Percentiles rank a stretch among this genome's conserved stretches.
These are phyloP conservation scores for Xylocampa areola DNA, from an alignment of 2,888 invertebrate genomes.

Conservation along the genomic window DNA sequence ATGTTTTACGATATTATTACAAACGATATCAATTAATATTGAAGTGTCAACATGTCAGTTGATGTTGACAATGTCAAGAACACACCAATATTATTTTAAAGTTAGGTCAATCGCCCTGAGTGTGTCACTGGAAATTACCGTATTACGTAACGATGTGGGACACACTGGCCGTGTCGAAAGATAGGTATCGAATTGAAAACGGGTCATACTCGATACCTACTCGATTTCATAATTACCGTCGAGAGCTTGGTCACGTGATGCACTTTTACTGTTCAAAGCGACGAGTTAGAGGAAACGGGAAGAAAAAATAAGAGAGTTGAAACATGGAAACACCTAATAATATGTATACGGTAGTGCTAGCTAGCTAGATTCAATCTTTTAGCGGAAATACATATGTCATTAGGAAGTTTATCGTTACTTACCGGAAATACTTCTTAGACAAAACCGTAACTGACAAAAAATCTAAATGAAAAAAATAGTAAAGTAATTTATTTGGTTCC, in stretches of 20 bases:
- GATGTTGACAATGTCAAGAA: slow-evolving; percentile 29
- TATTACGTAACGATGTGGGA: slow-evolving; percentile 15
- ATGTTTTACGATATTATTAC: slow-evolving; percentile 21
- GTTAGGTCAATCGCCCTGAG: not conserved
- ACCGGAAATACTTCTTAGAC: too few species aligned
- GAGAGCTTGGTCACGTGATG: not conserved
- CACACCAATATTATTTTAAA: slow-evolving; percentile 4
- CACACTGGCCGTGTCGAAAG: slow-evolving; percentile 22
- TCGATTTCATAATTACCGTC: slow-evolving; percentile 25
- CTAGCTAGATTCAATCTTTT: too few species aligned
- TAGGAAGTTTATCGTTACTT: too few species aligned
- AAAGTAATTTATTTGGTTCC: too few species aligned
- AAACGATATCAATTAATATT: slow-evolving; percentile 4
- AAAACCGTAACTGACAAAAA: too few species aligned
- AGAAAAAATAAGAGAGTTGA: too few species aligned
- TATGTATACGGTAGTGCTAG: too few species aligned
- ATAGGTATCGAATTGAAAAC: slow-evolving; percentile 21
- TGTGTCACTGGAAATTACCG: slow-evolving; percentile 3
- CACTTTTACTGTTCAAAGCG: not conserved
- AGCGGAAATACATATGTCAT: too few species aligned
- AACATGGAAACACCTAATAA: too few species aligned
- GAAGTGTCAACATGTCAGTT: not conserved
- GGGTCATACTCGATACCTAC: slow-evolving; percentile 25
- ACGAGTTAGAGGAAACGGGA: too few species aligned
- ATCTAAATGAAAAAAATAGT: too few species aligned